Conservation (phyloP, 1,140 invertebrate genomes). For the Apolygus lucorum region DNA sequence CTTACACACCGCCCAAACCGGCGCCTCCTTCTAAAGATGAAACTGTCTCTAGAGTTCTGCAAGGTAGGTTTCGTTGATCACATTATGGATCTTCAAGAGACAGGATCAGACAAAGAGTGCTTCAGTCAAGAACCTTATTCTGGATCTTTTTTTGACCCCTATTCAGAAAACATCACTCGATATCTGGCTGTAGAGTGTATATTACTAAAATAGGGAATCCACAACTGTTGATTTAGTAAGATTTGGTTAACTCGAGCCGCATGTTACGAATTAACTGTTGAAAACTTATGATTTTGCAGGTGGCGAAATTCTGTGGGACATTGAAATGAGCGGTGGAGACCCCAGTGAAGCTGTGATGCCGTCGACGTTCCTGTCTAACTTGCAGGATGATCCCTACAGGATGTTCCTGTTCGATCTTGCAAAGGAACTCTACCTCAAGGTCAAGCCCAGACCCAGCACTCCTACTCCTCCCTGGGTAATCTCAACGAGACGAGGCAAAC, state of each 20-base stretch:
- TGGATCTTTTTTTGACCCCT: too few relatives aligned
- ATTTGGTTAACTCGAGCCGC: too few relatives aligned
- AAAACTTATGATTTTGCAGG: too few relatives aligned
- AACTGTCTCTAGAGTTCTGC: not conserved
- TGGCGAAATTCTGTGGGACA: slow-evolving; percentile 15
- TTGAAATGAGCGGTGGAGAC: not conserved
- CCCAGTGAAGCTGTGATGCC: not conserved
- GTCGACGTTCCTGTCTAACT: not conserved
- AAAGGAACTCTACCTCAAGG: slow-evolving; percentile 46
- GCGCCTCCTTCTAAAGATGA: slow-evolving; percentile 25
- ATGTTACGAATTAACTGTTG: too few relatives aligned
- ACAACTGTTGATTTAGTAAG: too few relatives aligned
- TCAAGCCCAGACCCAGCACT: slow-evolving; percentile 38
- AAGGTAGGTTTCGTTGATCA: not conserved
- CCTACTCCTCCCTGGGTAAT: slow-evolving; percentile 48
- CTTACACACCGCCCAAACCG: slow-evolving; percentile 51
- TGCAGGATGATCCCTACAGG: slow-evolving; percentile 39
- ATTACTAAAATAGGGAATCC: too few relatives aligned
- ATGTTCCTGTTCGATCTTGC: slow-evolving; percentile 55
- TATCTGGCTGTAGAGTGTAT: too few relatives aligned
- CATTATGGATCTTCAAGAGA: too few relatives aligned
- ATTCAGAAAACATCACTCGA: too few relatives aligned
- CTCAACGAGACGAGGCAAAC: slow-evolving; percentile 38
- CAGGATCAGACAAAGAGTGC: too few relatives aligned
- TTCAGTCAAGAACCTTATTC: too few relatives aligned